Base-by-base conservation (phyloP, 1,140 invertebrate genomes). In the Zaprionus ghesquierei region DNA sequence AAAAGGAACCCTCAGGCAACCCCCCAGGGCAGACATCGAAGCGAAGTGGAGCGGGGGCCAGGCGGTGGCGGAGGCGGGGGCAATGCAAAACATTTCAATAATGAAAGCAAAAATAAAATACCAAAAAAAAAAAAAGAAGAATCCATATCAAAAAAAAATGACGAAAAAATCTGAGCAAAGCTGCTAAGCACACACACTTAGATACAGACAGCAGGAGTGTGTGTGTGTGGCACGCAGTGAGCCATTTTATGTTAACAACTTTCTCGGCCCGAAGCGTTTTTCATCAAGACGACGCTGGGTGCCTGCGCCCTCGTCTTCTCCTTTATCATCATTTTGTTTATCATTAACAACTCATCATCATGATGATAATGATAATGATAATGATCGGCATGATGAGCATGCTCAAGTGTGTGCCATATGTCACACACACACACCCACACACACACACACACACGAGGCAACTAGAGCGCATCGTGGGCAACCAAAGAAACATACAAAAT, bases 221-320 rank as follows among this genome's bases (percentile, higher is more conserved):
- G 10, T 25, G 31, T 58, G 46, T 59, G 38, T 72, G 38, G 55
- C 62, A 51, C 50, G 56, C 71, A 63, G 71, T 63, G 66, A 74
- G 71, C 59, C 71, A 74, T 74, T 74, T 74, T 74, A 74, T 74
- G 71, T 69, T 74, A 74, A 74, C 71, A 74, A 74, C 71, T 74
- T 74, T 69, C 51, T 74, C 62, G 66, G 71, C 71, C 71, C 65
- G 33, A 50, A 63, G 71, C 71, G 65, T 63, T 69, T 69, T 69
- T 69, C 59, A 69, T 69, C 70, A 73, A 69, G 61, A 41, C 35
- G 41, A 41, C 20, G 31, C 64, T 23, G 33, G 15, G 33, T 20
- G 27, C 25, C 29, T 41, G 20, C 51, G n/a, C 20, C 23, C 5
- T 25, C 25, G 25, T 49, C 15, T 25, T n/a, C 25, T 18, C 27